Percentiles rank a stretch among this genome's conserved stretches.
phyloP scores from a whole-genome alignment of 2,888 invertebrate species.

The Leucophenga maculata region DNA sequence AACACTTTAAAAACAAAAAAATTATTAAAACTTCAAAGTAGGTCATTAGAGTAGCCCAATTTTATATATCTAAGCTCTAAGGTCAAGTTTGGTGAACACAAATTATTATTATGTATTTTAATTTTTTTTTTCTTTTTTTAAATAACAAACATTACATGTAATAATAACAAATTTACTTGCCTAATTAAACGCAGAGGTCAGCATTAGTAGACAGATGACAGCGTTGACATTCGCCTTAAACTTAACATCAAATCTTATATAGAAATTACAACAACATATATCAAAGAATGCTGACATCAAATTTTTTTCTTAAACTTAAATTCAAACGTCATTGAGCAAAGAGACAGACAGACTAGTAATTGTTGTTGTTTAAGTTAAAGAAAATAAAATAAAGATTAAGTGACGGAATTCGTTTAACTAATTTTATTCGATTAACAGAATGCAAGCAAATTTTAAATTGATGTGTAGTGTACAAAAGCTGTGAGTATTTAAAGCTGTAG shows the following conservation, averaged over 20 bases:
- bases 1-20: no score
- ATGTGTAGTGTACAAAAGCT: no score
- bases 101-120: not conserved
- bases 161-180: constrained; percentile 5
- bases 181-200: constrained; percentile 12
- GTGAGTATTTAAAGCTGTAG: no score
- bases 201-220: not conserved
- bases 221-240: constrained; percentile 11
- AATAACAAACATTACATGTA: not conserved
- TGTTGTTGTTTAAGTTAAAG: no score
- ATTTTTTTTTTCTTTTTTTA: not conserved
- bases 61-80: not conserved
- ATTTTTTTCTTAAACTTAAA: no score
- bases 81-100: constrained; percentile 15
- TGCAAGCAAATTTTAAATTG: no score
- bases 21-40: no score
- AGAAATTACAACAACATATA: no score
- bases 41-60: no score
- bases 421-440: constrained; percentile 58
- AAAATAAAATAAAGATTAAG: not conserved
- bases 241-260: not conserved
- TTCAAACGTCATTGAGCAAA: not conserved
- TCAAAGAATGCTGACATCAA: no score
- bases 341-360: no score
- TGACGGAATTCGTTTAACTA: constrained; percentile 25